phyloP scores from a whole-genome alignment of 1,140 invertebrate genomes.

The Drosophila guanche region DNA sequence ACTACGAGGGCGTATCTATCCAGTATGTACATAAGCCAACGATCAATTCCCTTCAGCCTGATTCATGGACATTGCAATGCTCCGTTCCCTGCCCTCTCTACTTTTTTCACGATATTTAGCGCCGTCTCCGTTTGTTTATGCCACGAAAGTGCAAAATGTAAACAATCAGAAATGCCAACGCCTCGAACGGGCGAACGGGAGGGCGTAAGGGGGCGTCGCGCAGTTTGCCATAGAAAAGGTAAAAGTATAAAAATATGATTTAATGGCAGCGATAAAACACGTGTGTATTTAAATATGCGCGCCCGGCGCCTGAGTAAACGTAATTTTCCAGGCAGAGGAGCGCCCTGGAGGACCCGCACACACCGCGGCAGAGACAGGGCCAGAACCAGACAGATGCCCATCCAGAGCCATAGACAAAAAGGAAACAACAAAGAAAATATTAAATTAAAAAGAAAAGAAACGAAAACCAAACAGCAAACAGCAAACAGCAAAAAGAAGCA shows the following conservation, averaged over 20 bases:
- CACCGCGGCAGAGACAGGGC: constrained; percentile 34
- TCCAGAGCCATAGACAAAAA: constrained; percentile 49
- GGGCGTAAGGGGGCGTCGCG: constrained; percentile 2
- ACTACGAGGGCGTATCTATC: constrained; percentile 28
- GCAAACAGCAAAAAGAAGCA: constrained; percentile 18
- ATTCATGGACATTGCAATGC: constrained; percentile 25
- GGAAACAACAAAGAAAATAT: constrained; percentile 77
- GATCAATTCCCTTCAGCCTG: constrained; percentile 32
- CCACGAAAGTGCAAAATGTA: constrained; percentile 83
- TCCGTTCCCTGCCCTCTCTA: constrained; percentile 27
- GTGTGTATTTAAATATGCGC: constrained; percentile 84
- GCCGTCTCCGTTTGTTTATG: constrained; percentile 73
- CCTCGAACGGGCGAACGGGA: not conserved
- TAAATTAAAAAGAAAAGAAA: constrained; percentile 72
- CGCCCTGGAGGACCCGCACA: constrained; percentile 4
- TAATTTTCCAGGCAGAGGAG: constrained; percentile 70
- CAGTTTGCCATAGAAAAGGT: constrained; percentile 59
- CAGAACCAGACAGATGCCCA: constrained; percentile 38
- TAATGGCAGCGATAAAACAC: constrained; percentile 84
- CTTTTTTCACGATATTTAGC: constrained; percentile 75
- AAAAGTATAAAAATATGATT: constrained; percentile 83
- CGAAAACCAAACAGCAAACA: constrained; percentile 46
- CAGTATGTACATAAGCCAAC: constrained; percentile 15
- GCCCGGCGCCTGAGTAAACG: constrained; percentile 83
- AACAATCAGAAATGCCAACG: constrained; percentile 79